Base-by-base conservation (phyloP, 2,113 vertebrate species). In the Mobula birostris region DNA sequence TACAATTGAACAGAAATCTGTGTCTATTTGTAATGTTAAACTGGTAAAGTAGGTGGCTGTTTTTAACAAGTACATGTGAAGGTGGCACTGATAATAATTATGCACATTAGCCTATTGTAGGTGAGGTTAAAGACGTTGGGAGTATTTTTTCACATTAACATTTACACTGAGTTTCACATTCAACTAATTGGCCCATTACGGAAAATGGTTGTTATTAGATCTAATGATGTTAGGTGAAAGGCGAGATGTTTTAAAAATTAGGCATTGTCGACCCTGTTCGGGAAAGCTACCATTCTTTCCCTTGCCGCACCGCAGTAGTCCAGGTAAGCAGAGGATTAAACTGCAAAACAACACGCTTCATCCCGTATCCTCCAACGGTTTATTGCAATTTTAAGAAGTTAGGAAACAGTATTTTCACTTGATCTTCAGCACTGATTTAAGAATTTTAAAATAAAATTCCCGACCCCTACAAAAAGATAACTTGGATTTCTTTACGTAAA, bases 1-100 rank as follows among this genome's bases (percentile, higher is more conserved):
- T 56, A 56, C 91, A 56, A 93, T 93, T 88, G 40, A 70, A 92
- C 5, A 72, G 68, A 63, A 87, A 61, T 72, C 17, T 93, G 32
- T 15, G 48, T 48, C 19, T 40, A 27, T 93, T 72, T 48, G 36
- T 29, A 76, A 74, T 93, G 70, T 48, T 32, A 76, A 48, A 48
- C 36, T 56, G 72, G 21, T 93, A 15, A 87, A 21, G 32, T 12
- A 87, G 27, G 21, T 36, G 61, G 32, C 11, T 56, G 68, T 93
- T 93, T 93, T 12, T 93, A 40, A 93, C 91, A 72, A 93, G 70
- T 48, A 76, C 66, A 56, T 8, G 70, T 93, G 91, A 93, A 74
- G 68, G 48, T 48, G 68, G 48, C 48, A 74, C 72, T 7, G 91
- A 72, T 74, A 74, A 74, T 74, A 70, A 93, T 74, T 48, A 74